Evolutionary conservation across 2,888 invertebrate species (phyloP).

Genomic region (Cryptocheilus praepositus): DNA sequence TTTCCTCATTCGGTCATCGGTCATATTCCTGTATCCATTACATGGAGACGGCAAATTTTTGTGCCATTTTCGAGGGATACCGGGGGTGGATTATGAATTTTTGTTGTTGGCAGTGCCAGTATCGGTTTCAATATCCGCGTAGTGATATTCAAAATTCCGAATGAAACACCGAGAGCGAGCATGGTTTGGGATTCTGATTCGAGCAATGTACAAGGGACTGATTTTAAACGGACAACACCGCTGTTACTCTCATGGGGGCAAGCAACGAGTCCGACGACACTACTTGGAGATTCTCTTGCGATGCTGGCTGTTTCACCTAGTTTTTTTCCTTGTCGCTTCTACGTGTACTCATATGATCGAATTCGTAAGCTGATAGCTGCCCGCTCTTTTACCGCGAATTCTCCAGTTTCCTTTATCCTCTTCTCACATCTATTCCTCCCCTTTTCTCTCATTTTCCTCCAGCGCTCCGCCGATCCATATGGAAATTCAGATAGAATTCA

Average conservation of each 20-base stretch:
- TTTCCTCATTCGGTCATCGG: no score
- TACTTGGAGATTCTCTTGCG: slow-evolving; percentile 14
- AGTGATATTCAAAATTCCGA: slow-evolving; percentile 43
- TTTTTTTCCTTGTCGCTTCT: slow-evolving; percentile 33
- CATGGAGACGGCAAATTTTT: no score
- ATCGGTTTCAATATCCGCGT: slow-evolving; percentile 18
- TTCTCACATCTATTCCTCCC: not conserved
- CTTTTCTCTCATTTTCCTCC: slow-evolving; percentile 4
- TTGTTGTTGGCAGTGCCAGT: slow-evolving; percentile 8
- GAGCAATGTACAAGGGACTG: slow-evolving; percentile 34
- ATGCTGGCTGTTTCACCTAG: slow-evolving; percentile 35
- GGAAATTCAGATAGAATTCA: slow-evolving; percentile 56
- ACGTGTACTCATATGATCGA: slow-evolving; percentile 58
- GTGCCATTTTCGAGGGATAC: no score
- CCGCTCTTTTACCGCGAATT: slow-evolving; percentile 38
- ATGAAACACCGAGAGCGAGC: slow-evolving; percentile 17
- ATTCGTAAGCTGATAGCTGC: slow-evolving; percentile 54
- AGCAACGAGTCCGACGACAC: not conserved
- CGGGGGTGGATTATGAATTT: slow-evolving; percentile 18
- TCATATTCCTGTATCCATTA: no score
- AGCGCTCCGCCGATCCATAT: slow-evolving; percentile 34
- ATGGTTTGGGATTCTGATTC: slow-evolving; percentile 50
- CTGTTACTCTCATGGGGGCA: slow-evolving; percentile 13
- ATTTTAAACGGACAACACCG: slow-evolving; percentile 48
- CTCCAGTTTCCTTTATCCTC: slow-evolving; percentile 16